Evolutionary conservation across 2,113 vertebrate genomes (phyloP), one percentile per base, ranked within the genome.

Genomic region (Neodon shergylaensis): DNA sequence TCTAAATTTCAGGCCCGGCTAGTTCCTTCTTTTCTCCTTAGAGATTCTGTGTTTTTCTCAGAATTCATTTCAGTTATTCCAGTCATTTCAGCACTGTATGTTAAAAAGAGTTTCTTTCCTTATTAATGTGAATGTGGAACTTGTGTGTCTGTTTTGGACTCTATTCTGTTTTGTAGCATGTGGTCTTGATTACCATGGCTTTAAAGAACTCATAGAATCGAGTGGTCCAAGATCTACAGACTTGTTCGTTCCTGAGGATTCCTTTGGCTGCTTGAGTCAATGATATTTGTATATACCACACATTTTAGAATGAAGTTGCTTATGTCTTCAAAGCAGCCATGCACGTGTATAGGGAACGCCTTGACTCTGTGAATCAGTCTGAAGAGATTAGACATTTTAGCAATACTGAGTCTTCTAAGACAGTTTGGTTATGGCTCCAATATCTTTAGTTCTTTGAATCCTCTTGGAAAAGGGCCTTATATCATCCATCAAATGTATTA

Each of bases 61-160:
- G 66, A 86, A 36, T 52, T 66, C 17, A 39, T 17, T 58, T 31
- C 70, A 70, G 63, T 24, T 65, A 65, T 65, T 70, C 10, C n/a
- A 36, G 13, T 92, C 66, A 84, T 61, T 86, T 76, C 66, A 91
- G 36, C 36, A 70, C 21, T 39, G n/a, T 63, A 90, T 93, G 58
- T 77, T 90, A 82, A 63, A 76, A 82, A 68, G 4, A 44, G 44
- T 63, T 68, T 95, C 65, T 90, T 96, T 96, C 70, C 21, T 12
- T 87, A 11, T 70, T 87, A 82, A 24, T 17, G 39, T 8, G 12
- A 61, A 13, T 5, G 3, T 83, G n/a, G 13, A 42, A 63, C 13
- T 3, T 84, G 54, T 63, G 22, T 19, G 54, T 84, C 81, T 63
- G 3, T 65, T 65, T 81, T 87, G 21, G 73, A 49, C 36, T 58